Conservation (phyloP, 1,140 invertebrate genomes). For the Pseudomyrmex dendroicus region DNA sequence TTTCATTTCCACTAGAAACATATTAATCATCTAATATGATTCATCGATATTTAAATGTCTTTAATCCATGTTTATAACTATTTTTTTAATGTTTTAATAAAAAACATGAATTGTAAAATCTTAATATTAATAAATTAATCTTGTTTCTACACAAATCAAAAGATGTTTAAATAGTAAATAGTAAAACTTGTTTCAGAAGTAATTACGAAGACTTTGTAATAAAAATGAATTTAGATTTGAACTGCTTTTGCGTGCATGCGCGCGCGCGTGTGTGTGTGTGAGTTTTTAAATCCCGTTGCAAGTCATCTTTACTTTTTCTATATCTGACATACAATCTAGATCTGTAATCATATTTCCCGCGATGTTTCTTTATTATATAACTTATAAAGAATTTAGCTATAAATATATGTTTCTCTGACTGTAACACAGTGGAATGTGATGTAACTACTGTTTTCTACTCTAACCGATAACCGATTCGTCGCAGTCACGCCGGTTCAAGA, state of each 20-base stretch:
- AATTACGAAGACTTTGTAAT: neutral
- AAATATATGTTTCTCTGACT: neutral
- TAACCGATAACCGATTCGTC: slow-evolving; percentile 53
- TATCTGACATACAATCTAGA: slow-evolving; percentile 11
- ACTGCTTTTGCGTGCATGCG: neutral
- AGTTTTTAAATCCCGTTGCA: neutral
- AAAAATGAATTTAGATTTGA: neutral
- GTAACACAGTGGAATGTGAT: slow-evolving; percentile 22
- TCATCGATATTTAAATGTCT: no score
- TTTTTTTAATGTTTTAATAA: no score
- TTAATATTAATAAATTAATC: no score
- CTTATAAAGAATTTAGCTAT: no score
- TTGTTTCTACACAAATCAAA: no score
- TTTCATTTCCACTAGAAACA: neutral
- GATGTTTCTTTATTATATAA: neutral
- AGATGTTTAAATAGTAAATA: no score
- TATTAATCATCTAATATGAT: neutral
- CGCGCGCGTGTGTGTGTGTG: no score
- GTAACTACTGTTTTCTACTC: slow-evolving; percentile 16
- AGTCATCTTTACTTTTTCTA: neutral
- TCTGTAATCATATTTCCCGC: slow-evolving; percentile 30
- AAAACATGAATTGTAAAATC: no score
- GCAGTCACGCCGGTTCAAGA: slow-evolving; percentile 49
- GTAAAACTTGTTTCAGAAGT: neutral
- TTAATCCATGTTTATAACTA: no score